phyloP scores from a whole-genome alignment of 2,113 vertebrate species.

The Poecile atricapillus region DNA sequence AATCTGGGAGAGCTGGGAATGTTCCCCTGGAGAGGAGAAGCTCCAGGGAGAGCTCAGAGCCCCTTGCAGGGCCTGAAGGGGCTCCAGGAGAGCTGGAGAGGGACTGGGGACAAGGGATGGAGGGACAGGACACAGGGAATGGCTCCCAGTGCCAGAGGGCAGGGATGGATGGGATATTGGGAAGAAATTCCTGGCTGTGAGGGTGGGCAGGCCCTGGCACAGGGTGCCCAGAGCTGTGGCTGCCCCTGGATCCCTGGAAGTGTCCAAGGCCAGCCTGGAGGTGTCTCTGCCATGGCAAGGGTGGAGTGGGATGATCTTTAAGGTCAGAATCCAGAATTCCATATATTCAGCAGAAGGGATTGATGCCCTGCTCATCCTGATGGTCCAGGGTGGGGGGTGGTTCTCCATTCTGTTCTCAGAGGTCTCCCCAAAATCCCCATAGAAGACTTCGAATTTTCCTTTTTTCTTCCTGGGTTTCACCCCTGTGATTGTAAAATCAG shows the following conservation, averaged over 20 bases:
- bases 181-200: rapidly evolving
- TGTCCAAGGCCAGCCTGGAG: rapidly evolving
- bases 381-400: rapidly evolving
- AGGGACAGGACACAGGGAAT: background rate
- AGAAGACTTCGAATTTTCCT: background rate
- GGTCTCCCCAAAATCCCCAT: background rate
- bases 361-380: too few species aligned
- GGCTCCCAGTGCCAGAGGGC: background rate
- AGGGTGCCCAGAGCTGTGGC: background rate
- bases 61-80: background rate
- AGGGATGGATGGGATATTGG: rapidly evolving
- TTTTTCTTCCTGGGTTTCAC: background rate
- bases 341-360: background rate
- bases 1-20: background rate
- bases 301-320: too few species aligned
- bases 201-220: rapidly evolving
- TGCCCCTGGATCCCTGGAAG: background rate
- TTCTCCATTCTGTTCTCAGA: background rate
- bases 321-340: background rate
- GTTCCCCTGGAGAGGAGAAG: background rate
- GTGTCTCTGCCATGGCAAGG: background rate
- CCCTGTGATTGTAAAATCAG: background rate
- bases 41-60: background rate
- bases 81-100: background rate
- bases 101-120: background rate